Evolutionary conservation across 2,888 invertebrate species (phyloP), one percentile per base, ranked within the genome.

Genomic region (Andrena chrysosceles): DNA sequence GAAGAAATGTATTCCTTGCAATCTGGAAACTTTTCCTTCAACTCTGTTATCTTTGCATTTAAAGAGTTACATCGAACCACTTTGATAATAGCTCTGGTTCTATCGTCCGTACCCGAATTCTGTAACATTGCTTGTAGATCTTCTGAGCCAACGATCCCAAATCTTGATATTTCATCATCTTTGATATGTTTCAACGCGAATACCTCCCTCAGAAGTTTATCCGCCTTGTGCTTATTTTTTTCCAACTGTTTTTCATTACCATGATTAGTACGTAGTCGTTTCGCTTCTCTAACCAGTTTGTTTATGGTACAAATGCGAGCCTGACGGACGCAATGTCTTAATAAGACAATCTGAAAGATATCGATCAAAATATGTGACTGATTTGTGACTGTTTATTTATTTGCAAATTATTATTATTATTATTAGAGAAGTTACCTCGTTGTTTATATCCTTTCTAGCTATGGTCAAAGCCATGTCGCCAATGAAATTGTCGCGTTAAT

Each of bases 81-180:
- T 75, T 89, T 90, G 0, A 88, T 88, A 78, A 91, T 90, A 2
- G 91, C 85, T 7, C 91, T 86, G 23, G 82, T 87, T 1, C 48
- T 71, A 2, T 87, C 79, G 54, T 89, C 81, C 0, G 86, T 74
- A 0, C 66, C 76, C n/a, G 64, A 16, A 78, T 92, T 87, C 10
- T 85, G 78, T 33, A 92, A 81, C 63, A 92, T 82, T 23, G 90
- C 83, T 16, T 85, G 68, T n/a, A 91, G 60, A 1, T 70, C 75
- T 63, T 85, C 85, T 0, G 66, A 81, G 77, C 90, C 90, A 3
- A 69, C 73, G 3, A 94, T 87, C 0, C 89, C 91, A 81, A 90
- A 93, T 85, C 87, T 92, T 0, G 92, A 88, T 42, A 93, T 88
- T 2, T 92, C 92, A 67, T 94, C 93, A 0, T 93, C 91, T 67